Evolutionary conservation across 2,113 vertebrate species (phyloP), one percentile per base, ranked within the genome.

Genomic region (Vulpes vulpes): DNA sequence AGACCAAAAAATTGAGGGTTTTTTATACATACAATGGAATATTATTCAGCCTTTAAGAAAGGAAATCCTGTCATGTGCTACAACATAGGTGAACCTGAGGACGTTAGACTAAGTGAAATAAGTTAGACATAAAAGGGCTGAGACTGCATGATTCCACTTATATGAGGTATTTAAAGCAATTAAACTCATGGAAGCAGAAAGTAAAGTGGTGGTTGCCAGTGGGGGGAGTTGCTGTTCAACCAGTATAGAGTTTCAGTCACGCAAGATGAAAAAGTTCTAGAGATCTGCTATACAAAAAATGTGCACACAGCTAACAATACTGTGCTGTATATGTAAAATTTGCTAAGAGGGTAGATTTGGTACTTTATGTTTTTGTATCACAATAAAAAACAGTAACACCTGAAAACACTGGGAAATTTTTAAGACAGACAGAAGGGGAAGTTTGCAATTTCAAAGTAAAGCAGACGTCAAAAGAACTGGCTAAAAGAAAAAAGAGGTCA

Each of bases 41-140:
- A 83, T 87, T 87, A 96, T 69, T 93, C 51, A 65, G 87, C 53
- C 93, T 91, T 97, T 11, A 95, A 59, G 57, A 73, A 64, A 96
- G 73, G 32, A 82, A 91, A 93, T 82, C 55, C 15, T 96, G 27
- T 62, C 64, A 83, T 22, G 80, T 38, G 62, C 27, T 76, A 94
- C 32, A 35, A 84, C 6, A 8, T 57, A 35, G 76, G 92, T 35
- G 38, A 81, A 85, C 27, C 62, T 59, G 69, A 88, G 17, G 67
- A 67, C 16, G 35, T 53, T 23, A 71, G 17, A 27, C 8, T 27
- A 62, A 71, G 19, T 17, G 59, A n/a, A 64, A 84, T 59, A 43
- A 80, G 32, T 17, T 43, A 55, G 32, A 83, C 53, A 89, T 69
- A 60, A 22, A 78, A 90, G 55, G 27, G 22, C 71, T 80, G 71